Conservation (phyloP, 2,888 invertebrate species). For the Ditylenchus weischeri region DNA sequence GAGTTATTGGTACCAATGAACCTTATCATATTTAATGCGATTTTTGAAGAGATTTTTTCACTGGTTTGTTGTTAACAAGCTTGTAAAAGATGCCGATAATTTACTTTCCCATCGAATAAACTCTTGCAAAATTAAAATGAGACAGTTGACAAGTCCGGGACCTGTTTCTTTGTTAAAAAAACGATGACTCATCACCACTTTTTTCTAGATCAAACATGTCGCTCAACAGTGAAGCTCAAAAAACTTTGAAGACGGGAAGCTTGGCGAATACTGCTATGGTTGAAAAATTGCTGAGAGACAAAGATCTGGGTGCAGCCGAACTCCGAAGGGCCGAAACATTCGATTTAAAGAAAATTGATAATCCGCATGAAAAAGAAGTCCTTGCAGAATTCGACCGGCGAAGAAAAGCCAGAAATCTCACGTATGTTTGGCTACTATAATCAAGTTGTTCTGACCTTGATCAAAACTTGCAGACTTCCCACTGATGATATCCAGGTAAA, state of each 20-base stretch:
- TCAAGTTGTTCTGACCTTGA: neutral
- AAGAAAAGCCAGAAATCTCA: constrained; percentile 81
- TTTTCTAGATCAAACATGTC: no score
- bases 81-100: no score
- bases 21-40: no score
- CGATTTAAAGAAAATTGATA: constrained; percentile 22
- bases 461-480: constrained; percentile 79
- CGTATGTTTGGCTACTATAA: neutral
- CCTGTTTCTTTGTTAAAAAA: no score
- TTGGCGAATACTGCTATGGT: constrained; percentile 27
- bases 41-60: no score
- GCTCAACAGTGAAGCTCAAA: constrained; percentile 7
- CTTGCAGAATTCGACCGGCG: constrained; percentile 93
- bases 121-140: no score
- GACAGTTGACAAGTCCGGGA: no score
- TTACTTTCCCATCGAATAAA: no score
- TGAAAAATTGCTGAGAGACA: constrained; percentile 30
- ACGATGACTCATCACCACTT: neutral
- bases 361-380: constrained; percentile 65
- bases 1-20: no score
- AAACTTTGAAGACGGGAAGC: constrained; percentile 20
- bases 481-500: constrained; percentile 96
- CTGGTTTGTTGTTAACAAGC: no score
- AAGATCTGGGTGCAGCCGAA: constrained; percentile 16
- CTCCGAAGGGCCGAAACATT: neutral